Percentiles rank a stretch among this genome's conserved stretches.
phyloP scores from a whole-genome alignment of 1,140 invertebrate species.

The Pararge aegeria region DNA sequence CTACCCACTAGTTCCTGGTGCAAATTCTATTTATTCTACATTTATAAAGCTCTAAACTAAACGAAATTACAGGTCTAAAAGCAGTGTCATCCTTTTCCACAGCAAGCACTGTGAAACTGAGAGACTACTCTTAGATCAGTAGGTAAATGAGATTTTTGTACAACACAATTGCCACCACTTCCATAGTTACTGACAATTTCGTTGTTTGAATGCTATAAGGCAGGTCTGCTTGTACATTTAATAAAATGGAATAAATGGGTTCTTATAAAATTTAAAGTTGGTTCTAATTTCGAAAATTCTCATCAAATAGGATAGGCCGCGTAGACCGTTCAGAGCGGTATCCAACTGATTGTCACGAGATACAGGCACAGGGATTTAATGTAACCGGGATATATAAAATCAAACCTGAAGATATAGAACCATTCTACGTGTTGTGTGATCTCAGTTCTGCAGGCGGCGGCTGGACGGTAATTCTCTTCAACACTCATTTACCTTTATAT shows the following conservation, averaged over 20 bases:
- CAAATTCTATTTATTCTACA: too few species aligned
- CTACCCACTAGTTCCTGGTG: too few species aligned
- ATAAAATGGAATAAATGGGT: background rate
- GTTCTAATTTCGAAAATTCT: too few species aligned
- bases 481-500: too few species aligned
- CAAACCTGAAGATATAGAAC: slow-evolving; percentile 65
- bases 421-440: slow-evolving; percentile 84
- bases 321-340: slow-evolving; percentile 60
- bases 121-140: too few species aligned
- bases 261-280: background rate
- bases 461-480: slow-evolving; percentile 79
- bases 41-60: too few species aligned
- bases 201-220: background rate
- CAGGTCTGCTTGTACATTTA: background rate
- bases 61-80: too few species aligned
- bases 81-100: too few species aligned
- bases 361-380: slow-evolving; percentile 69
- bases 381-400: slow-evolving; percentile 72
- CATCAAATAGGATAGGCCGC: slow-evolving; percentile 33
- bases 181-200: too few species aligned
- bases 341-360: slow-evolving; percentile 67
- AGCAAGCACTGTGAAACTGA: too few species aligned
- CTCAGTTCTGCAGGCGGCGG: slow-evolving; percentile 80
- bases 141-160: too few species aligned
- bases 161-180: too few species aligned